phyloP scores from a whole-genome alignment of 2,797 vertebrate species.

The Holocentrus rufus region DNA sequence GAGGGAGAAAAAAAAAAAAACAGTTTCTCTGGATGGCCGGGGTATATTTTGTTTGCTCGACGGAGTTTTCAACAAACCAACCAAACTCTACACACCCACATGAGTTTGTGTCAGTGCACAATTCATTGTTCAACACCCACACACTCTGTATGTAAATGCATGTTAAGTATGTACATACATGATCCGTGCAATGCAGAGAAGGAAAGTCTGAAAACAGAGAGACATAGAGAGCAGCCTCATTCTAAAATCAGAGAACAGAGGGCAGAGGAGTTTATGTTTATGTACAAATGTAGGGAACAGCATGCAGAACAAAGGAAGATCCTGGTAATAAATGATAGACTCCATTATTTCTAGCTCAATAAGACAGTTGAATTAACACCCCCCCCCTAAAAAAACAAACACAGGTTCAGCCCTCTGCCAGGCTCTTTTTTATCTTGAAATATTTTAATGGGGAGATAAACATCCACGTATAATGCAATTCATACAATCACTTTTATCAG shows the following conservation, averaged over 20 bases:
- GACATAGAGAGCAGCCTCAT: background rate
- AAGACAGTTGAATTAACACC: too few relatives aligned
- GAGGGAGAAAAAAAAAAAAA: background rate
- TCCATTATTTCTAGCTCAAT: too few relatives aligned
- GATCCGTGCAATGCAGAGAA: background rate
- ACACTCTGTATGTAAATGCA: slow-evolving; percentile 8
- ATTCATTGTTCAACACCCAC: slow-evolving; percentile 42
- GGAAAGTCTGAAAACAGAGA: slow-evolving; percentile 32
- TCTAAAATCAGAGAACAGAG: background rate
- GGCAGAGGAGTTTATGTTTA: background rate
- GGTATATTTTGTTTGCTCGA: slow-evolving; percentile 13
- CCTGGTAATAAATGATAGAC: background rate
- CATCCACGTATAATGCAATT: too few relatives aligned
- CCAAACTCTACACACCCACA: slow-evolving; percentile 10
- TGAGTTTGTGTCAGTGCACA: slow-evolving; percentile 22
- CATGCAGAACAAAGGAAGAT: background rate
- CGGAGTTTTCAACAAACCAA: slow-evolving; percentile 38
- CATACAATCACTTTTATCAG: too few relatives aligned
- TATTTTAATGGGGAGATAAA: too few relatives aligned
- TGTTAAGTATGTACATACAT: slow-evolving; percentile 17
- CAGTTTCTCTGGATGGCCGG: slow-evolving; percentile 2
- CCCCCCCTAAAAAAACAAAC: too few relatives aligned
- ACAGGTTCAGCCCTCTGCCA: too few relatives aligned
- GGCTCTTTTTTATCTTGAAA: too few relatives aligned
- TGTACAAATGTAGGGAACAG: background rate